Evolutionary conservation across 2,797 vertebrate species (phyloP).

Genomic region (Hydrocynus forskahlii): DNA sequence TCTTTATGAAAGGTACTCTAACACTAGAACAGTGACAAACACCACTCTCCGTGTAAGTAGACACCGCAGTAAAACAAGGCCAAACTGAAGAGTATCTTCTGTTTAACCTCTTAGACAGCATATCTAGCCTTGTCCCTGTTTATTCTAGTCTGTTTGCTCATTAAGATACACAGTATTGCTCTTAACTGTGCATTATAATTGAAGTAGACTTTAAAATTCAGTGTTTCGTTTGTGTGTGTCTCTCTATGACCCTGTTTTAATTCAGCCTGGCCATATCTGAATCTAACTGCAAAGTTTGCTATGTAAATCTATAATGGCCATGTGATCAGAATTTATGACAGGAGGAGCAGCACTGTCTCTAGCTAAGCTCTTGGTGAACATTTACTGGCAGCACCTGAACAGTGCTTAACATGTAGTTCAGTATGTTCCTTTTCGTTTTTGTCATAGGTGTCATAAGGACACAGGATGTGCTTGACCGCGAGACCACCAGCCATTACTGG

Average conservation of each 20-base stretch:
- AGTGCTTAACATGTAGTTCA: constrained; percentile 46
- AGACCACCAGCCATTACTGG: constrained; percentile 84
- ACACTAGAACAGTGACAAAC: constrained; percentile 25
- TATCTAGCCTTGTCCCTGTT: constrained; percentile 20
- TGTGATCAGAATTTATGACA: constrained; percentile 42
- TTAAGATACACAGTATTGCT: constrained; percentile 6
- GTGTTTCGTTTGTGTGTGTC: not conserved
- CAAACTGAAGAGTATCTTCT: constrained; percentile 28
- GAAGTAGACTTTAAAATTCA: no score
- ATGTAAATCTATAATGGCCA: constrained; percentile 48
- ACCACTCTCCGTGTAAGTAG: constrained; percentile 36
- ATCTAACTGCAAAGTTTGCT: constrained; percentile 34
- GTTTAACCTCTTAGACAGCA: constrained; percentile 16
- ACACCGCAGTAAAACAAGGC: constrained; percentile 13
- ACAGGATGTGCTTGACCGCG: constrained; percentile 79
- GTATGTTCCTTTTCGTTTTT: constrained; percentile 48
- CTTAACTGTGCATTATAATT: no score
- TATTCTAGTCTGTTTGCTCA: constrained; percentile 10
- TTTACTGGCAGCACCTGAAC: not conserved
- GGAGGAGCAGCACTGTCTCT: not conserved
- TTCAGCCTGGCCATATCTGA: constrained; percentile 6
- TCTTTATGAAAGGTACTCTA: not conserved
- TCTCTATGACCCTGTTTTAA: not conserved
- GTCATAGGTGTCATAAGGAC: constrained; percentile 83
- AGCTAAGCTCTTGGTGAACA: constrained; percentile 9